A percentile compares a stretch with the other conserved stretches of the same genome.
These are phyloP conservation scores for Nudaria mundana DNA, from an alignment of 2,888 invertebrate genomes.

Conservation along the genomic window DNA sequence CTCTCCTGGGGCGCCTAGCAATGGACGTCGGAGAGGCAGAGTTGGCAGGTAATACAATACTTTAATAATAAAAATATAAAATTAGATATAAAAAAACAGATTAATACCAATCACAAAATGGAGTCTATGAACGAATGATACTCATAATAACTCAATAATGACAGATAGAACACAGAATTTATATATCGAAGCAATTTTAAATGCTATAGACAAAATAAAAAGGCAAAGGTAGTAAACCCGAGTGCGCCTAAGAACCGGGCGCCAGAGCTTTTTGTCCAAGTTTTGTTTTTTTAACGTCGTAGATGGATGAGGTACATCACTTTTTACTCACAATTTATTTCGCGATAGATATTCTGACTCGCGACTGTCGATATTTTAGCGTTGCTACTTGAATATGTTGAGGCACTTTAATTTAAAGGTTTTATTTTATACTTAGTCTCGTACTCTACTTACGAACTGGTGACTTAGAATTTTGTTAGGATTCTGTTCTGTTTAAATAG, in stretches of 20 bases:
- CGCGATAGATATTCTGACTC: conserved; percentile 57
- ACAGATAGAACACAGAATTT: conserved; percentile 13
- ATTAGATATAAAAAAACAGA: too few relatives aligned
- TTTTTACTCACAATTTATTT: conserved; percentile 67
- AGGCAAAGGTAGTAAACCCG: conserved; percentile 31
- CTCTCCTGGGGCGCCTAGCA: too few relatives aligned
- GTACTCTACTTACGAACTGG: too few relatives aligned
- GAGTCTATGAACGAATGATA: not conserved
- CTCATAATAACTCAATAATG: conserved; percentile 2
- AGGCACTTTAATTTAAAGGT: conserved; percentile 27
- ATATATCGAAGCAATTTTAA: too few relatives aligned
- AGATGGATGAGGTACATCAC: conserved; percentile 61
- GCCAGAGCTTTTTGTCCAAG: conserved; percentile 34
- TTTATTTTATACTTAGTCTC: too few relatives aligned
- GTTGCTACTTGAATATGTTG: conserved; percentile 69
- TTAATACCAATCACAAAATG: too few relatives aligned
- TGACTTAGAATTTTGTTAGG: too few relatives aligned
- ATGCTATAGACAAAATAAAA: conserved; percentile 32
- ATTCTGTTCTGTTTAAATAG: not conserved
- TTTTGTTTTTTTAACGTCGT: conserved; percentile 56
- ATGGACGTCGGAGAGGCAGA: too few relatives aligned
- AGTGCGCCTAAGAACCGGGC: conserved; percentile 31
- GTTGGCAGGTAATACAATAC: too few relatives aligned
- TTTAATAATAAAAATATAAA: too few relatives aligned
- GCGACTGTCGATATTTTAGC: conserved; percentile 60